These are phyloP conservation scores for Agraylea sexmaculata DNA, from an alignment of 1,140 invertebrate genomes.

Conservation along the genomic window DNA sequence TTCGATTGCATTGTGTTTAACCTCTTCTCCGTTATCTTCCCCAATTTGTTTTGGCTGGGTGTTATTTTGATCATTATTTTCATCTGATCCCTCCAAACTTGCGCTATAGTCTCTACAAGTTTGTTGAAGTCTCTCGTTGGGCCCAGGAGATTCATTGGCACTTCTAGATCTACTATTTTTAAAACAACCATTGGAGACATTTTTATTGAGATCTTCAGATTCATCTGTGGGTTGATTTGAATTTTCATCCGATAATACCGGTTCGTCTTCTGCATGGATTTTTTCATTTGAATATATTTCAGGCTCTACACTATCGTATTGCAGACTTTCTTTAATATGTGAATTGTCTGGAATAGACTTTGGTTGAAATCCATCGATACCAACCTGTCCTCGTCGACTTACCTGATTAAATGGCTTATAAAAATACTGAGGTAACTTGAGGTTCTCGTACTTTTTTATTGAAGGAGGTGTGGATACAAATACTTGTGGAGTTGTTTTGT, in stretches of 20 bases:
- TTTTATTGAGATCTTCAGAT: too few species aligned
- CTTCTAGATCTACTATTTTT: too few species aligned
- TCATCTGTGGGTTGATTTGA: too few species aligned
- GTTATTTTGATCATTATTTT: neutral
- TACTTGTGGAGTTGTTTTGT: slow-evolving; percentile 13
- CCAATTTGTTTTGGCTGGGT: neutral
- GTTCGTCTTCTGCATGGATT: too few species aligned
- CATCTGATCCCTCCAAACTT: slow-evolving; percentile 17
- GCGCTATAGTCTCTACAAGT: slow-evolving; percentile 12
- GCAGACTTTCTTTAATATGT: too few species aligned
- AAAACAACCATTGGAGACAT: too few species aligned
- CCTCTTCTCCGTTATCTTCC: neutral
- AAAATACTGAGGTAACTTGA: slow-evolving; percentile 4
- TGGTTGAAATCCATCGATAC: too few species aligned
- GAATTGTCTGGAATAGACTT: slow-evolving; percentile 21
- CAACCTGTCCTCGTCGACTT: slow-evolving; percentile 11
- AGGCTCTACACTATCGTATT: too few species aligned
- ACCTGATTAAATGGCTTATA: too few species aligned
- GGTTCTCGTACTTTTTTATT: slow-evolving; percentile 3
- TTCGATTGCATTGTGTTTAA: neutral
- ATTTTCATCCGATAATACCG: too few species aligned
- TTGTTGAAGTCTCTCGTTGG: slow-evolving; percentile 5
- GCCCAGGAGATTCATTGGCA: slow-evolving; percentile 13
- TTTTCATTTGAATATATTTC: too few species aligned
- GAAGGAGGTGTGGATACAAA: slow-evolving; percentile 9